Evolutionary conservation across 2,797 vertebrate species (phyloP).

Genomic region (Platalea minor): DNA sequence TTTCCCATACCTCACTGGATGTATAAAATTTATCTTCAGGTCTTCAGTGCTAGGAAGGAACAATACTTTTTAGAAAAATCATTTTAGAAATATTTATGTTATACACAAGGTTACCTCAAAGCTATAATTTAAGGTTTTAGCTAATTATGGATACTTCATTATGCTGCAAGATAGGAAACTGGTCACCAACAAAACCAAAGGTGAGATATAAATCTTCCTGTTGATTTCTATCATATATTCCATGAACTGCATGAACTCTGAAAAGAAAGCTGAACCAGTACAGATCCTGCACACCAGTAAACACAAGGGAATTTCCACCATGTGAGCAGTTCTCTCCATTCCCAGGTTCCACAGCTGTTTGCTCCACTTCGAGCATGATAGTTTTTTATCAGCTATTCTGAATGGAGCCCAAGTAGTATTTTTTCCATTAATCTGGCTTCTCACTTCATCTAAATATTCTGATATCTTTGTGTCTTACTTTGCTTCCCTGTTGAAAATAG

Average conservation of each 20-base stretch:
- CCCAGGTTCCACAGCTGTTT: neutral
- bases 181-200: neutral
- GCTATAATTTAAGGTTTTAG: neutral
- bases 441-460: neutral
- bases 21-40: neutral
- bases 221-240: neutral
- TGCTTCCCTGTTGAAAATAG: neutral
- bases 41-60: neutral
- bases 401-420: neutral
- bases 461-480: neutral
- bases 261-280: neutral
- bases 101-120: neutral
- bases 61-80: neutral
- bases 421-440: neutral
- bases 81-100: neutral
- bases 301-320: neutral
- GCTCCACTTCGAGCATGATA: neutral
- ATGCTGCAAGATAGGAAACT: neutral
- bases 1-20: neutral
- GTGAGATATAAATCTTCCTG: neutral
- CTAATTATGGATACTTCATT: neutral
- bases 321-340: neutral
- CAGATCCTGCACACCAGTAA: neutral
- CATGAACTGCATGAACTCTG: neutral
- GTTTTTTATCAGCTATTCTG: neutral